A percentile compares a stretch with the other conserved stretches of the same genome.
Evolutionary conservation across 1,140 invertebrate species (phyloP).

Genomic region (Bombyx mori): DNA sequence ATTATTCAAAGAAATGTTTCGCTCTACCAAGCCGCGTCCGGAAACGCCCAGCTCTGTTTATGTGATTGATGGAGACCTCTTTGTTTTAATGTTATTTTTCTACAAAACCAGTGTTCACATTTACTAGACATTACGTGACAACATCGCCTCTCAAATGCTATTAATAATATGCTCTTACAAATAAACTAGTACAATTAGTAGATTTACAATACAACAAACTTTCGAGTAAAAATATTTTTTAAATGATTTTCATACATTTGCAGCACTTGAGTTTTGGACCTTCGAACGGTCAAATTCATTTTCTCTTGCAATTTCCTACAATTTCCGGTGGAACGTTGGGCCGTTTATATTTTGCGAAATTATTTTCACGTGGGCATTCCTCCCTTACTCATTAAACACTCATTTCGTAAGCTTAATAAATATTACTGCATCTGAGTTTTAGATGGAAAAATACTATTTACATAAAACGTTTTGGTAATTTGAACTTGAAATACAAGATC

Average conservation of each 20-base stretch:
- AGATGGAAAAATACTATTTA: not conserved
- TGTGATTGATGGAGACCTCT: conserved; percentile 65
- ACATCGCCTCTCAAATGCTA: not conserved
- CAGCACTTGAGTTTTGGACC: conserved; percentile 23
- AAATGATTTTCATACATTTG: not conserved
- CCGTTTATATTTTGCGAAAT: conserved; percentile 56
- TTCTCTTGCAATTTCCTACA: conserved; percentile 70
- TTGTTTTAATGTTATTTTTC: conserved; percentile 55
- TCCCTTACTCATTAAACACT: not conserved
- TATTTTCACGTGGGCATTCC: conserved; percentile 43
- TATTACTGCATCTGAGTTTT: no score
- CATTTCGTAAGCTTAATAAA: not conserved
- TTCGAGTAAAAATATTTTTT: not conserved
- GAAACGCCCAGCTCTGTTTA: conserved; percentile 58
- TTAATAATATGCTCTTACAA: not conserved
- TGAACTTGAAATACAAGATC: conserved; percentile 58
- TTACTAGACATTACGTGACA: conserved; percentile 8
- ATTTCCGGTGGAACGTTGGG: conserved; percentile 63
- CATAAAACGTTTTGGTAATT: conserved; percentile 5
- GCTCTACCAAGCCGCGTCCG: conserved; percentile 55
- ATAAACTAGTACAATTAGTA: not conserved
- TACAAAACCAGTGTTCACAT: conserved; percentile 27
- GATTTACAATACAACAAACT: not conserved
- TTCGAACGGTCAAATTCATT: conserved; percentile 65
- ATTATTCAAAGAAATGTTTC: conserved; percentile 72